Conservation (phyloP, 2,888 invertebrate species). For the Thalpophila matura region DNA sequence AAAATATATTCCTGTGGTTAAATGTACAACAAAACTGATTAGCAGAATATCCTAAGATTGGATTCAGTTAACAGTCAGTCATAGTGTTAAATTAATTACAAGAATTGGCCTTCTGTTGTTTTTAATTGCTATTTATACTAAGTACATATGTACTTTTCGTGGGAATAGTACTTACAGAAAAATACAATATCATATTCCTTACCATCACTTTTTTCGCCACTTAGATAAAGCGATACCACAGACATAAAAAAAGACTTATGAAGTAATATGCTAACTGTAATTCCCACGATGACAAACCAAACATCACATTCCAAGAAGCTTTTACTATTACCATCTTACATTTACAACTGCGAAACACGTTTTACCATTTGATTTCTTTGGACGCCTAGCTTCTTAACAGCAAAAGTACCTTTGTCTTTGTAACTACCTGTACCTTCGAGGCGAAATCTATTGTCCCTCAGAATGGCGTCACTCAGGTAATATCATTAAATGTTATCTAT, state of each 20-base stretch:
- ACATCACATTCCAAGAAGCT: slow-evolving; percentile 51
- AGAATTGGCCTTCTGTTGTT: no score
- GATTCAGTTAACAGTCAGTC: no score
- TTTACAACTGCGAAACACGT: slow-evolving; percentile 35
- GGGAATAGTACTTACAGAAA: not conserved
- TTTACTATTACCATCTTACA: slow-evolving; percentile 38
- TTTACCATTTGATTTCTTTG: slow-evolving; percentile 23
- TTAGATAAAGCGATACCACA: slow-evolving; percentile 9
- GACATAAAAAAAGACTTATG: slow-evolving; percentile 17
- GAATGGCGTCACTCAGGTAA: slow-evolving; percentile 48
- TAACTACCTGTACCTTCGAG: slow-evolving; percentile 54
- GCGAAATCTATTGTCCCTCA: slow-evolving; percentile 46
- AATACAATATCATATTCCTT: slow-evolving; percentile 19
- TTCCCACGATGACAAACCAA: slow-evolving; percentile 50
- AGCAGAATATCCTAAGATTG: no score
- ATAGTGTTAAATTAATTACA: no score
- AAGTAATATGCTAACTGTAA: slow-evolving; percentile 26
- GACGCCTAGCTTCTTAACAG: slow-evolving; percentile 21
- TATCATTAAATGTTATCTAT: slow-evolving; percentile 40
- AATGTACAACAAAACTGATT: no score
- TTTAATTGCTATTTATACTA: not conserved
- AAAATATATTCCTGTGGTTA: no score
- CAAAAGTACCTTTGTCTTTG: slow-evolving; percentile 36
- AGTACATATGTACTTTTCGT: slow-evolving; percentile 14
- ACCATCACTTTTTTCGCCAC: slow-evolving; percentile 3